These are phyloP conservation scores for Arbacia lixula DNA, from an alignment of 53 echinoderm and acorn worm genomes.

Conservation along the genomic window DNA sequence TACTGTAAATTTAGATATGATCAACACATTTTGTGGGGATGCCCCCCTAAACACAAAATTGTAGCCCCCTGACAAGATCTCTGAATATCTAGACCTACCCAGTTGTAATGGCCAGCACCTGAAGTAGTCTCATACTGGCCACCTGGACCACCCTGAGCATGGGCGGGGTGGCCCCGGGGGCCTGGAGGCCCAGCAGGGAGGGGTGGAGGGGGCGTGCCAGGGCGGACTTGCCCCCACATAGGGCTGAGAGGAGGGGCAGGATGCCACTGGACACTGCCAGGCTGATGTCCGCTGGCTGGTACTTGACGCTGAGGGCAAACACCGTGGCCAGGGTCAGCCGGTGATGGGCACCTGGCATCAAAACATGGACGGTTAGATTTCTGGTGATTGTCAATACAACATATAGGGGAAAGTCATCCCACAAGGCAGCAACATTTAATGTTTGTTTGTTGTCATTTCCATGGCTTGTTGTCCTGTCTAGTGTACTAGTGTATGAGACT, in stretches of 20 bases:
- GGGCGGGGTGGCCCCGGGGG: conserved; percentile 67
- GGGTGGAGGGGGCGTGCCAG: conserved; percentile 74
- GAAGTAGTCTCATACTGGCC: conserved; percentile 92
- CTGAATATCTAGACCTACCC: no score
- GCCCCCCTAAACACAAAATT: no score
- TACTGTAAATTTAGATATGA: no score
- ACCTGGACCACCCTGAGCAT: conserved; percentile 86
- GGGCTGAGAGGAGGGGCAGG: conserved; percentile 77
- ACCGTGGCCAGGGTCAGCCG: conserved; percentile 82
- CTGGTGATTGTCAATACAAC: no score
- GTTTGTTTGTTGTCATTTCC: no score
- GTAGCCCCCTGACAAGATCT: no score
- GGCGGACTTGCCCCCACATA: conserved; percentile 80
- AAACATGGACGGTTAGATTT: no score
- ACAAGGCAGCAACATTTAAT: no score
- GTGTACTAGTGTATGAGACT: no score
- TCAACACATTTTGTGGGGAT: no score
- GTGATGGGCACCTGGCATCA: conserved; percentile 84
- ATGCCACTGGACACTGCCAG: conserved; percentile 92
- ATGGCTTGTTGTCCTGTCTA: no score
- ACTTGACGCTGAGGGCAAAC: conserved; percentile 95
- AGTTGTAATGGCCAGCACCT: conserved; percentile 92
- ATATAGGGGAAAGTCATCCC: no score
- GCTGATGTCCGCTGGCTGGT: conserved; percentile 87
- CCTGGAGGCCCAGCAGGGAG: conserved; percentile 42